A percentile compares a stretch with the other conserved stretches of the same genome.
Conservation (phyloP, 2,888 invertebrate genomes). For the Diplolepis rosae region DNA sequence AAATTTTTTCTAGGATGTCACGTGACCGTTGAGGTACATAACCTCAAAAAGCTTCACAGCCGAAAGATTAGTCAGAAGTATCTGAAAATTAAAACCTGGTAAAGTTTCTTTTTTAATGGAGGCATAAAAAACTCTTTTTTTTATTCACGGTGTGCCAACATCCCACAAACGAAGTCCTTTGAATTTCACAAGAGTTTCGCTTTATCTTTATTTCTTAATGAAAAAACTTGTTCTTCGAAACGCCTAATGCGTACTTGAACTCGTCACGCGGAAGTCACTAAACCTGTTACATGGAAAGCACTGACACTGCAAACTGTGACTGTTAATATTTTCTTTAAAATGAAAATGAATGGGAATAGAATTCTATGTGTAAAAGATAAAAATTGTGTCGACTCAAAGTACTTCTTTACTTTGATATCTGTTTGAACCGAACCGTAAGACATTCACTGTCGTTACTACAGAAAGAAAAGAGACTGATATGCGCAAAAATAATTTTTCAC, state of each 20-base stretch:
- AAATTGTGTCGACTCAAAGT: not conserved
- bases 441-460: not conserved
- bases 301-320: not conserved
- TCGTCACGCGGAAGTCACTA: conserved; percentile 6
- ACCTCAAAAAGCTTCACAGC: too few relatives aligned
- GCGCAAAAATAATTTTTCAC: conserved; percentile 50
- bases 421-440: not conserved
- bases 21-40: too few relatives aligned
- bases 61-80: not conserved
- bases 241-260: conserved; percentile 6
- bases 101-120: not conserved
- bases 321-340: not conserved
- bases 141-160: not conserved
- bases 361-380: not conserved
- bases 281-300: conserved; percentile 10
- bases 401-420: not conserved
- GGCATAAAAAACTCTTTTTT: not conserved
- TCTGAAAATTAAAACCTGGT: not conserved
- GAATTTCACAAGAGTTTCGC: conserved; percentile 5
- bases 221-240: not conserved
- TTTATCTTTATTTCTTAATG: conserved; percentile 14
- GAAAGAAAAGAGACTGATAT: not conserved
- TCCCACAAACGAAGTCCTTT: not conserved
- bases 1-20: too few relatives aligned
- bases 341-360: not conserved